Conservation (phyloP, 2,797 vertebrate genomes). For the Halcyon chelicuti region DNA sequence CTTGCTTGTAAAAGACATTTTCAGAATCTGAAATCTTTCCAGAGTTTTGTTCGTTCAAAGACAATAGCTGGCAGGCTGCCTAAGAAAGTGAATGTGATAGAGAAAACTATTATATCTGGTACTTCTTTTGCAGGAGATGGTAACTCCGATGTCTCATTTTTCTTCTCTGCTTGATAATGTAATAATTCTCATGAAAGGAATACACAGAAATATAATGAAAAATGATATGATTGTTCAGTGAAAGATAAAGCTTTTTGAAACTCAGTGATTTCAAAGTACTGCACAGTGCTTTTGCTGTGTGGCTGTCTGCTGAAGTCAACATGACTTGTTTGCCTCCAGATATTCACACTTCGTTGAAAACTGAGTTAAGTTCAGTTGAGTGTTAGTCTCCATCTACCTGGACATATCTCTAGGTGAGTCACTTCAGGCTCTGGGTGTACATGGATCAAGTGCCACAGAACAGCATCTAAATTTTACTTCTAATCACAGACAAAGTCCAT, state of each 20-base stretch:
- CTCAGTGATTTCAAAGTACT: not conserved
- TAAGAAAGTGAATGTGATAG: not conserved
- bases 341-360: not conserved
- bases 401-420: not conserved
- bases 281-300: not conserved
- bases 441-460: not conserved
- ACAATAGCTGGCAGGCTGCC: conserved; percentile 21
- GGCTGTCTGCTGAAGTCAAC: not conserved
- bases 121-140: not conserved
- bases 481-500: not conserved
- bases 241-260: conserved; percentile 50
- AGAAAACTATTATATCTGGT: conserved; percentile 28
- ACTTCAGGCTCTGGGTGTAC: fast-evolving
- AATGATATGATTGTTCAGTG: conserved; percentile 25
- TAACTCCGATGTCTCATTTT: conserved; percentile 32
- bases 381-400: not conserved
- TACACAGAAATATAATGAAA: conserved; percentile 43
- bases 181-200: conserved; percentile 32
- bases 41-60: not conserved
- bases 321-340: not conserved
- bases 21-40: not conserved
- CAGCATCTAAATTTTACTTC: not conserved
- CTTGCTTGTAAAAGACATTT: not conserved
- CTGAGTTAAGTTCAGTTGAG: not conserved
- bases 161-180: conserved; percentile 37